phyloP scores from a whole-genome alignment of 2,797 vertebrate species.

The Danio kyathit region DNA sequence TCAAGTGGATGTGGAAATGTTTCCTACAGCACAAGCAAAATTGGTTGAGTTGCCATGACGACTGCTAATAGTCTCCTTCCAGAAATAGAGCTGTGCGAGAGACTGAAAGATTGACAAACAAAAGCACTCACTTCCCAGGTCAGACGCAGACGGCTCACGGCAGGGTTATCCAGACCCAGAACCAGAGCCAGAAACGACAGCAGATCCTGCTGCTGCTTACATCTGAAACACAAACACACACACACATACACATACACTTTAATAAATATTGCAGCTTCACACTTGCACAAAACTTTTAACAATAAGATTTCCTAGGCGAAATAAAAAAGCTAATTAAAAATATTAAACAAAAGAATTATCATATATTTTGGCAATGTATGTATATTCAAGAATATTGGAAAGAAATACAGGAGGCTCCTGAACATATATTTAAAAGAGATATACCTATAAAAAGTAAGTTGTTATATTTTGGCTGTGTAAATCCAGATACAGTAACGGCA shows the following conservation, averaged over 20 bases:
- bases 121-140: slow-evolving; percentile 91
- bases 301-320: too few species aligned
- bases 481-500: too few species aligned
- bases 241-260: not conserved
- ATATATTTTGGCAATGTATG: too few species aligned
- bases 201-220: slow-evolving; percentile 97
- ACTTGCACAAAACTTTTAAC: too few species aligned
- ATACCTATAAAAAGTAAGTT: too few species aligned
- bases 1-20: slow-evolving; percentile 20
- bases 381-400: too few species aligned
- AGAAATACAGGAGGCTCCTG: too few species aligned
- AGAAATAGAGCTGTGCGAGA: slow-evolving; percentile 50
- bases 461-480: too few species aligned
- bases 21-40: slow-evolving; percentile 45
- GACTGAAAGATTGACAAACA: slow-evolving; percentile 2
- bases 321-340: too few species aligned
- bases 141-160: slow-evolving; percentile 89
- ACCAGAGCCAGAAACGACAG: slow-evolving; percentile 93
- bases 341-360: too few species aligned
- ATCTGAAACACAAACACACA: slow-evolving; percentile 75
- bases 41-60: slow-evolving; percentile 55
- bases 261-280: not conserved
- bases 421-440: too few species aligned
- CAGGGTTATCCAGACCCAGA: slow-evolving; percentile 92
- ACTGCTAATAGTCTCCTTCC: slow-evolving; percentile 53